A percentile compares a stretch with the other conserved stretches of the same genome.
Evolutionary conservation across 2,888 invertebrate species (phyloP).

Genomic region (Habroteleia sp.): DNA sequence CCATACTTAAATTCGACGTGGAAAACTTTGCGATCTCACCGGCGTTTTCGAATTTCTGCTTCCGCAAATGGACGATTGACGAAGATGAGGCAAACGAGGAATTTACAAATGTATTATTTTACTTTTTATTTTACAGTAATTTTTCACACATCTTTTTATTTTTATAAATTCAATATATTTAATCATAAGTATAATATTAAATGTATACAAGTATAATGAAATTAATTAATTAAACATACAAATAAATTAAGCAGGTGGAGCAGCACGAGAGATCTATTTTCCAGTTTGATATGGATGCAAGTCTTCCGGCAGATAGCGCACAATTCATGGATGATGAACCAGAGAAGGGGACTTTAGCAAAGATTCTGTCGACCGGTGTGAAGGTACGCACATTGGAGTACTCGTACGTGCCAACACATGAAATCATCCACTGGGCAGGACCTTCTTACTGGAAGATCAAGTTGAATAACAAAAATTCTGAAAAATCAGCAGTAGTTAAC

Average conservation of each 20-base stretch:
- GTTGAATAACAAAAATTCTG: constrained; percentile 15
- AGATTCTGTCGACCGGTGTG: constrained; percentile 53
- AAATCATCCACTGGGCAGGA: constrained; percentile 86
- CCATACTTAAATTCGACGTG: constrained; percentile 83
- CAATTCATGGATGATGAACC: constrained; percentile 59
- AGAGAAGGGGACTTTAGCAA: constrained; percentile 61
- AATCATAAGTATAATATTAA: no score
- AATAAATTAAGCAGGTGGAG: constrained; percentile 8
- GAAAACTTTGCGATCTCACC: constrained; percentile 1
- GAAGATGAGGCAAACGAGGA: no score
- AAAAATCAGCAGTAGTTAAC: constrained; percentile 36
- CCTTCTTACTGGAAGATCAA: constrained; percentile 91
- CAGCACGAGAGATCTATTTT: constrained; percentile 52
- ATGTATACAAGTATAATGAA: no score
- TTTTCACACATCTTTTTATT: no score
- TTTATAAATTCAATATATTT: no score
- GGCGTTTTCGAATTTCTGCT: constrained; percentile 65
- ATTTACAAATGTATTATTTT: no score
- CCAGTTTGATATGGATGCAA: constrained; percentile 74
- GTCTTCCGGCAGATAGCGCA: constrained; percentile 60
- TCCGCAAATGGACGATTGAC: constrained; percentile 84
- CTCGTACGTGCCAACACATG: constrained; percentile 68
- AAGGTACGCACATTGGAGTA: constrained; percentile 69
- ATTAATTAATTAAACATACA: no score
- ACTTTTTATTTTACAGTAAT: no score